phyloP scores from a whole-genome alignment of 2,797 vertebrate genomes.

The Poecilia picta region DNA sequence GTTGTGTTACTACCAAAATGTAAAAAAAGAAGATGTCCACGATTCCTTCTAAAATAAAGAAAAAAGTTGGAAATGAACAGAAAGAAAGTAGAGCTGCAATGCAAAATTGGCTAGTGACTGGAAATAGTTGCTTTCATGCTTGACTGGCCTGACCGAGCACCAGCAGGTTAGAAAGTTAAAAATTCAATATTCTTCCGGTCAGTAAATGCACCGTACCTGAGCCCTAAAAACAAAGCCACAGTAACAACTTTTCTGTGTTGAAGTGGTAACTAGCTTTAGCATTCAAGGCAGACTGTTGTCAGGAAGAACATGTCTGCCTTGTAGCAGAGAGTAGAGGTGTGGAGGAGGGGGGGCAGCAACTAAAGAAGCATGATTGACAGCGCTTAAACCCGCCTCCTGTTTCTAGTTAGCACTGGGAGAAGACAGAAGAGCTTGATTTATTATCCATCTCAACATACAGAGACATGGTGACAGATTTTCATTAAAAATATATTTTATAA shows the following conservation, averaged over 20 bases:
- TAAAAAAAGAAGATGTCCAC: background rate
- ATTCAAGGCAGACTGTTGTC: no score
- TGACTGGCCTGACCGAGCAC: background rate
- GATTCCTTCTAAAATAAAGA: background rate
- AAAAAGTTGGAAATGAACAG: no score
- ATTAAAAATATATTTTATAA: no score
- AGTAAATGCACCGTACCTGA: background rate
- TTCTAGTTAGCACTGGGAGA: no score
- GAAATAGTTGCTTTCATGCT: background rate
- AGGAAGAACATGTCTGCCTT: no score
- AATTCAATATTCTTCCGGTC: background rate
- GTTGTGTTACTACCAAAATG: background rate
- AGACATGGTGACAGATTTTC: no score
- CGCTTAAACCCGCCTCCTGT: no score
- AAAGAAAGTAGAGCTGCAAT: background rate
- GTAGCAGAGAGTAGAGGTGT: no score
- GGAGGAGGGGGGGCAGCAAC: no score
- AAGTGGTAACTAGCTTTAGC: background rate
- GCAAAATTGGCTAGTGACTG: background rate
- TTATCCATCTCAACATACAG: no score
- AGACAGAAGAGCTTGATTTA: no score
- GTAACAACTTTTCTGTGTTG: background rate
- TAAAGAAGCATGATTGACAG: no score
- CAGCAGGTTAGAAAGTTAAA: background rate
- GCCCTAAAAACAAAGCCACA: background rate